phyloP scores from a whole-genome alignment of 1,140 invertebrate genomes.

The Aricia agestis region DNA sequence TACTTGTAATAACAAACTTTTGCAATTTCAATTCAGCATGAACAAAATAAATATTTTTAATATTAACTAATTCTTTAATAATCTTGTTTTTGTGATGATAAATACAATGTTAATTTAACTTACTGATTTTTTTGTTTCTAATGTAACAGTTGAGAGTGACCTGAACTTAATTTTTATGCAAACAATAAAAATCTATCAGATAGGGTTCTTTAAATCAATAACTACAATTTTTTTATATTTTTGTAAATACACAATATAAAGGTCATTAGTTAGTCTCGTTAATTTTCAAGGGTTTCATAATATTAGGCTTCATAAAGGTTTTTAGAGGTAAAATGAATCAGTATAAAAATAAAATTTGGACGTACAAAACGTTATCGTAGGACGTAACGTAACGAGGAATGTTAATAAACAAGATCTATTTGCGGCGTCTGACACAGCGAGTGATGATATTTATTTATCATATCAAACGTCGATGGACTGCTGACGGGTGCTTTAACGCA shows the following conservation, averaged over 20 bases:
- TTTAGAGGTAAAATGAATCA: neutral
- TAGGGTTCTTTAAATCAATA: neutral
- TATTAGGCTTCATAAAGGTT: neutral
- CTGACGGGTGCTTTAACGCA: neutral
- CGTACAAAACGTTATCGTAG: conserved; percentile 16
- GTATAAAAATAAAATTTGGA: neutral
- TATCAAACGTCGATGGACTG: conserved; percentile 17
- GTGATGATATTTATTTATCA: conserved; percentile 31
- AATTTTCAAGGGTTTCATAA: neutral
- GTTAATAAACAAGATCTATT: conserved; percentile 35
- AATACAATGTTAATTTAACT: too few species aligned
- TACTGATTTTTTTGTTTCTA: too few species aligned
- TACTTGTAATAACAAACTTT: too few species aligned
- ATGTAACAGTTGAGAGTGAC: too few species aligned
- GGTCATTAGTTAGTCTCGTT: neutral
- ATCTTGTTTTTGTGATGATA: too few species aligned
- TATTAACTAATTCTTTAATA: too few species aligned
- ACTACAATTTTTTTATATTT: neutral
- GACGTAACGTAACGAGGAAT: neutral
- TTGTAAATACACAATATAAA: neutral
- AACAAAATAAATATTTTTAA: too few species aligned
- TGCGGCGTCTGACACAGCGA: conserved; percentile 36
- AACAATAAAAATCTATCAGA: neutral
- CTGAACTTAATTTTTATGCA: neutral
- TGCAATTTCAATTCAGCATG: too few species aligned